phyloP scores from a whole-genome alignment of 2,797 vertebrate species.

The Semotilus atromaculatus region DNA sequence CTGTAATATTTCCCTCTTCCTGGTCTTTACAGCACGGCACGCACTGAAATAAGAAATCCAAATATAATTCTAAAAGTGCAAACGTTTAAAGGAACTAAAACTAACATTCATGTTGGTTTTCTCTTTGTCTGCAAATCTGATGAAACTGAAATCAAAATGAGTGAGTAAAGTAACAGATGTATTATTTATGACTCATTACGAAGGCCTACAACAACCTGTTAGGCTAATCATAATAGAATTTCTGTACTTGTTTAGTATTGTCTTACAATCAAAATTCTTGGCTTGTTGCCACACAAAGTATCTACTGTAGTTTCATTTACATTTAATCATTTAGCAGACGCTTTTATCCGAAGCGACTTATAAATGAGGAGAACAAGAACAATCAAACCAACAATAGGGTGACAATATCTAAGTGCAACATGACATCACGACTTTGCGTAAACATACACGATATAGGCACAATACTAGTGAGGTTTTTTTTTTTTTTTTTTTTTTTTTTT shows the following conservation, averaged over 20 bases:
- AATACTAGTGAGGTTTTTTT: background rate
- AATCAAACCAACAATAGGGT: background rate
- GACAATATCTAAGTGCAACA: too few relatives aligned
- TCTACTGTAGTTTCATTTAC: background rate
- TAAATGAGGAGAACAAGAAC: background rate
- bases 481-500: too few relatives aligned
- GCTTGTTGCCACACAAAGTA: background rate
- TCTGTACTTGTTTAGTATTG: too few relatives aligned
- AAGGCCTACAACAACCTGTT: background rate
- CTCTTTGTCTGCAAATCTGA: background rate
- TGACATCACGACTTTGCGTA: too few relatives aligned
- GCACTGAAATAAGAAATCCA: background rate
- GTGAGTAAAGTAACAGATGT: background rate
- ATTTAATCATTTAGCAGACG: background rate
- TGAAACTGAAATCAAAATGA: background rate
- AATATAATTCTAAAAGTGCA: too few relatives aligned
- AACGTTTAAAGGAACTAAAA: constrained; percentile 16
- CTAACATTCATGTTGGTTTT: background rate
- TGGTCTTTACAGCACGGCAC: background rate
- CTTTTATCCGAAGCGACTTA: background rate
- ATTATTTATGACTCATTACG: background rate
- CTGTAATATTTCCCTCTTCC: background rate
- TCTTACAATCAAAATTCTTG: background rate
- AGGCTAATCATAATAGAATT: background rate
- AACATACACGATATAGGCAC: too few relatives aligned